Evolutionary conservation across 2,888 invertebrate species (phyloP).

Genomic region (Bugula neritina): DNA sequence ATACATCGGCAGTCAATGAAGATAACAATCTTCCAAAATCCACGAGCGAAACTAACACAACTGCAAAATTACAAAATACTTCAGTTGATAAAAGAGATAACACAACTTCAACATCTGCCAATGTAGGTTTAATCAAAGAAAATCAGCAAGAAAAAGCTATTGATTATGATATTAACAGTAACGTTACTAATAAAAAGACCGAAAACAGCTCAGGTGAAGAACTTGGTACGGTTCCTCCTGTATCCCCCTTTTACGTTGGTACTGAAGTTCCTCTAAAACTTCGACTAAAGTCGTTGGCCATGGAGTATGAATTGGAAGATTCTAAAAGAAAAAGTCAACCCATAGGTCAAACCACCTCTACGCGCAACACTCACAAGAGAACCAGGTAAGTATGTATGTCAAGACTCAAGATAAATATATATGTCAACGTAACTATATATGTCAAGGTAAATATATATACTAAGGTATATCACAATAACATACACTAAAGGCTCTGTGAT

Average conservation of each 20-base stretch:
- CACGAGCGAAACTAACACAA: no score
- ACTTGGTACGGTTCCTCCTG: no score
- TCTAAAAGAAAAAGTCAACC: not conserved
- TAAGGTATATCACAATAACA: no score
- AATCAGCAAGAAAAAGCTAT: not conserved
- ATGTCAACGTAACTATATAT: no score
- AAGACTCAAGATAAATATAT: no score
- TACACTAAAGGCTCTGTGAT: no score
- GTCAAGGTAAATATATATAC: no score
- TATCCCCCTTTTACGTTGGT: not conserved
- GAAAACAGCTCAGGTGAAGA: not conserved
- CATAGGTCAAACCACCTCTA: not conserved
- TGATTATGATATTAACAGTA: constrained; percentile 24
- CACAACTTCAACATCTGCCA: not conserved
- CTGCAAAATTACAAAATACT: no score
- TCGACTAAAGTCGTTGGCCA: constrained; percentile 6
- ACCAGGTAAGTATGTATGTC: not conserved
- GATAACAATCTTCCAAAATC: no score
- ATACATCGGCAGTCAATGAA: no score
- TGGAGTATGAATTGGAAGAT: constrained; percentile 13
- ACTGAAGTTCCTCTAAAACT: constrained; percentile 22
- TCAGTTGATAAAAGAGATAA: no score
- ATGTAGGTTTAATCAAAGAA: no score
- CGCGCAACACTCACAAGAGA: not conserved
- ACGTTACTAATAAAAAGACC: not conserved